phyloP scores from a whole-genome alignment of 1,140 invertebrate species.

The Drosophila jambulina region DNA sequence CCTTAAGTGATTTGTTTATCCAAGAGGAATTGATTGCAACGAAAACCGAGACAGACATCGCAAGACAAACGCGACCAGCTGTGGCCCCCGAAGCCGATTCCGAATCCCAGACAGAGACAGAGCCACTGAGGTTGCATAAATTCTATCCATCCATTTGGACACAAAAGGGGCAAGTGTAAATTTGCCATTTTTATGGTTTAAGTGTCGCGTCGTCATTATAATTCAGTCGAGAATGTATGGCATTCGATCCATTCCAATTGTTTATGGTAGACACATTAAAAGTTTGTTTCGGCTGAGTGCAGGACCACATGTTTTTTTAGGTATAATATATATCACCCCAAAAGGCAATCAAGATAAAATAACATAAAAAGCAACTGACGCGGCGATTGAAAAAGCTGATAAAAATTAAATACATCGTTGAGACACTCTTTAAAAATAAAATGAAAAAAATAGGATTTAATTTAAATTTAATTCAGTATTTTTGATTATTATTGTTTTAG shows the following conservation, averaged over 20 bases:
- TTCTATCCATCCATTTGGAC: constrained; percentile 32
- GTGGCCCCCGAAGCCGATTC: constrained; percentile 26
- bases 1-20: constrained; percentile 64
- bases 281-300: constrained; percentile 2
- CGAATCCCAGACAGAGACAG: constrained; percentile 9
- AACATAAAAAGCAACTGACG: constrained; percentile 27
- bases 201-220: constrained; percentile 64
- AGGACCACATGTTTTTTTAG: constrained; percentile 38
- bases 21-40: constrained; percentile 64
- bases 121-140: constrained; percentile 36
- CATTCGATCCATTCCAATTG: constrained; percentile 28
- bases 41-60: constrained; percentile 31
- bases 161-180: constrained; percentile 44
- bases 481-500: not conserved
- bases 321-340: constrained; percentile 28
- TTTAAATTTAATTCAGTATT: not conserved
- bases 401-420: not conserved
- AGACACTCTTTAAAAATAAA: not conserved
- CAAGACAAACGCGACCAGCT: constrained; percentile 43
- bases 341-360: constrained; percentile 38
- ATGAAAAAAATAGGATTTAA: not conserved
- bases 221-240: constrained; percentile 44
- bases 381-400: not conserved
- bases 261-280: constrained; percentile 48
- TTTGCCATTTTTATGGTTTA: constrained; percentile 61